Conservation (phyloP, 2,797 vertebrate species). For the Eidolon dupreanum region DNA sequence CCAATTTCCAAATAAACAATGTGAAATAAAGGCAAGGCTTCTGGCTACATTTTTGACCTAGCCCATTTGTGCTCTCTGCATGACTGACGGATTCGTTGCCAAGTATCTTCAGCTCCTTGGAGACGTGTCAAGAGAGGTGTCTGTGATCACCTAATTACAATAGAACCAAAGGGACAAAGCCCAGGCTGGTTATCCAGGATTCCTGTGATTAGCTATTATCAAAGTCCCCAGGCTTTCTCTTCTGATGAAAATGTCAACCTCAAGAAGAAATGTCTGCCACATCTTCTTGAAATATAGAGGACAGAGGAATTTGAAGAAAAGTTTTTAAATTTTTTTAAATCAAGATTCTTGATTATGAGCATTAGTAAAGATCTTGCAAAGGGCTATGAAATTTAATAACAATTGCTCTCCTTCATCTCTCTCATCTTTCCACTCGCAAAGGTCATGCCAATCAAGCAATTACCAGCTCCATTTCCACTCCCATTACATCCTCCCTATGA, state of each 20-base stretch:
- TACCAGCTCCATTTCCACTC: background rate
- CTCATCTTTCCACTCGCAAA: background rate
- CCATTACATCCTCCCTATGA: background rate
- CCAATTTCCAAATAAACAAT: constrained; percentile 35
- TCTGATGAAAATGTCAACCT: constrained; percentile 62
- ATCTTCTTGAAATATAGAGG: background rate
- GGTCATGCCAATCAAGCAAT: background rate
- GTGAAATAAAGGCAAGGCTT: background rate
- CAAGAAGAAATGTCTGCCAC: constrained; percentile 5
- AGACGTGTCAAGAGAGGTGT: constrained; percentile 46
- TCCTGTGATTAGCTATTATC: constrained; percentile 64
- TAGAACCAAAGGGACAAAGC: background rate
- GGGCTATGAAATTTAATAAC: background rate
- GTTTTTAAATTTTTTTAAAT: background rate
- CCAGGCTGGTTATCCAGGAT: background rate
- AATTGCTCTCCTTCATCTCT: background rate
- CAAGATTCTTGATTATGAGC: background rate
- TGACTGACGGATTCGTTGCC: constrained; percentile 43
- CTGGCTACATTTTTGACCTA: background rate
- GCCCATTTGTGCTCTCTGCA: background rate
- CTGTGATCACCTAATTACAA: constrained; percentile 74
- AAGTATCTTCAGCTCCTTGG: constrained; percentile 36
- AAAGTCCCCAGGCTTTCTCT: constrained; percentile 39
- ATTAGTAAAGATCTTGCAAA: background rate
- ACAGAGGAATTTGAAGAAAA: background rate